Evolutionary conservation across 2,888 invertebrate species (phyloP).

Genomic region (Apomyelois bistriatella): DNA sequence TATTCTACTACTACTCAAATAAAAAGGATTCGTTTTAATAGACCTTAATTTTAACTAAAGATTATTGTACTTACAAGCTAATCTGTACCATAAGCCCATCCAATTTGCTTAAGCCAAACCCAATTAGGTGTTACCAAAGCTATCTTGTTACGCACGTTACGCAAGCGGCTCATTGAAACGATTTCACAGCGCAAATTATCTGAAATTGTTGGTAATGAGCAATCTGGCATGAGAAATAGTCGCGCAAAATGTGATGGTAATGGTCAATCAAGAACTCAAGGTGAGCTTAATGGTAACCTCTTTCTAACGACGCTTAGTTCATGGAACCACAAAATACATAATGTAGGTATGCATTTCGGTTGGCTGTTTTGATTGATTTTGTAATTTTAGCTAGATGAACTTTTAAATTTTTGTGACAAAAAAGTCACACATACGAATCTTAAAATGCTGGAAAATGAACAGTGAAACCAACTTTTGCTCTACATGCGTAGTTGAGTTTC

Average conservation of each 20-base stretch:
- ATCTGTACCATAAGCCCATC: not conserved
- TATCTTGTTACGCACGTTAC: conserved; percentile 1
- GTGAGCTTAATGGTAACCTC: not conserved
- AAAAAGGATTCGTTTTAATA: too few relatives aligned
- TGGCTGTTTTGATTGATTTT: too few relatives aligned
- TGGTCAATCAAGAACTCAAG: not conserved
- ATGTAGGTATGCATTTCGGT: too few relatives aligned
- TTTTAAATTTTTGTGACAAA: too few relatives aligned
- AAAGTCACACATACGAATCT: too few relatives aligned
- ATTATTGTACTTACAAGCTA: not conserved
- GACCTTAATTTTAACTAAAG: too few relatives aligned
- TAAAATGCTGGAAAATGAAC: too few relatives aligned
- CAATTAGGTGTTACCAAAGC: conserved; percentile 2
- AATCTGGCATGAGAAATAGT: not conserved
- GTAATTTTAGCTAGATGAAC: too few relatives aligned
- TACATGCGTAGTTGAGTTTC: too few relatives aligned
- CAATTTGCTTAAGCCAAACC: conserved; percentile 1
- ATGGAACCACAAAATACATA: too few relatives aligned
- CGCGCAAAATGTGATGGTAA: conserved; percentile 2
- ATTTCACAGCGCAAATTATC: conserved; percentile 6
- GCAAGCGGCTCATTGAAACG: conserved; percentile 3
- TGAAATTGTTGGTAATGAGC: conserved; percentile 5
- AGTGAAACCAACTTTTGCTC: too few relatives aligned
- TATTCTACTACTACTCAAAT: not conserved
- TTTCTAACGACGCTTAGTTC: not conserved